Conservation (phyloP, 1,140 invertebrate genomes). For the Brachionus calyciflorus region DNA sequence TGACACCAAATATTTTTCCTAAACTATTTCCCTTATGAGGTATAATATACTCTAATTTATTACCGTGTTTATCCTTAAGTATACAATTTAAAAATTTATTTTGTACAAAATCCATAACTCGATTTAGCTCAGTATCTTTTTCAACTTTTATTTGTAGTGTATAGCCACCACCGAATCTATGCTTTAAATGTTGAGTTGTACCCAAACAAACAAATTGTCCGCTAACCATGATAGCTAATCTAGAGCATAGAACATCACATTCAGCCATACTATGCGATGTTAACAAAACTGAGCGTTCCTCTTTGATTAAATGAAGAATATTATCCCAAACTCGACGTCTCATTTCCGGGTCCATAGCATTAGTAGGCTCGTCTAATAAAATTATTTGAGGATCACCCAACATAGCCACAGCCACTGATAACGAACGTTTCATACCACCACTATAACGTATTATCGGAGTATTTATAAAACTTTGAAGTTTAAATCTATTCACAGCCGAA, state of each 20-base stretch:
- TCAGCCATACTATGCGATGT: conserved; percentile 57
- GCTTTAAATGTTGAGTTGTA: conserved; percentile 61
- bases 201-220: conserved; percentile 62
- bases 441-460: conserved; percentile 57
- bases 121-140: background rate
- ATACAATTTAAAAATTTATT: conserved; percentile 34
- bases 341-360: conserved; percentile 61
- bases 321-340: conserved; percentile 59
- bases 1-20: conserved; percentile 44
- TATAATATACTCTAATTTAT: conserved; percentile 46
- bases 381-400: conserved; percentile 60
- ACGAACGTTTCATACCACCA: conserved; percentile 61
- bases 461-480: conserved; percentile 53
- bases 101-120: background rate
- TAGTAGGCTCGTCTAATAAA: conserved; percentile 63
- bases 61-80: conserved; percentile 42
- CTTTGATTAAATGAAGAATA: conserved; percentile 51
- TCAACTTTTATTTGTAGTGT: conserved; percentile 32
- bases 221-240: conserved; percentile 59
- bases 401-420: conserved; percentile 61
- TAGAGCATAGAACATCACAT: conserved; percentile 53
- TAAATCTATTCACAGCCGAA: conserved; percentile 53
- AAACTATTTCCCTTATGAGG: conserved; percentile 30
- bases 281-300: conserved; percentile 51
- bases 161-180: conserved; percentile 49